These are phyloP conservation scores for Caranx ignobilis DNA, from an alignment of 2,113 vertebrate genomes.

Conservation along the genomic window DNA sequence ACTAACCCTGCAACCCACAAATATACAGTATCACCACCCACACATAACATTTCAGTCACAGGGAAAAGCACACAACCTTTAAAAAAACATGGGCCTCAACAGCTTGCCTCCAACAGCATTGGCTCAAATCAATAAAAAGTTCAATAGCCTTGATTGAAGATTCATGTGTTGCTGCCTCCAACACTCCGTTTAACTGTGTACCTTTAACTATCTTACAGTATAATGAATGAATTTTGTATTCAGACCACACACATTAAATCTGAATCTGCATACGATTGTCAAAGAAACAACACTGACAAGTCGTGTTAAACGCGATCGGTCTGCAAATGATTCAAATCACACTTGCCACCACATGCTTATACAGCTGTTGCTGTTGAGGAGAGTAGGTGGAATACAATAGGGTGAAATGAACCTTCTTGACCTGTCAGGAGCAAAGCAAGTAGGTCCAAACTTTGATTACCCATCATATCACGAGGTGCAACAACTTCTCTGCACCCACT, in stretches of 20 bases:
- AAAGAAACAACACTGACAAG: conserved; percentile 45
- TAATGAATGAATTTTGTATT: conserved; percentile 39
- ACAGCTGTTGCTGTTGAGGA: conserved; percentile 25
- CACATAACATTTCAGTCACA: conserved; percentile 47
- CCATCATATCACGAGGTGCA: conserved; percentile 43
- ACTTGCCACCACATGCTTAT: conserved; percentile 18
- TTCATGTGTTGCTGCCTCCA: conserved; percentile 40
- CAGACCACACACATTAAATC: neutral
- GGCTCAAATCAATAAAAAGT: conserved; percentile 53
- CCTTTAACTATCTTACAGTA: conserved; percentile 7
- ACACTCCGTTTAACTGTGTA: conserved; percentile 19
- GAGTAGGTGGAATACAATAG: conserved; percentile 42
- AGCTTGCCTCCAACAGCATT: conserved; percentile 33
- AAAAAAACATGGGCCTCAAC: conserved; percentile 20
- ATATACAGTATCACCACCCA: conserved; percentile 21
- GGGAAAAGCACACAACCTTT: conserved; percentile 25
- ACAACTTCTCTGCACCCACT: conserved; percentile 38
- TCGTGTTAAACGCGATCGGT: conserved; percentile 15
- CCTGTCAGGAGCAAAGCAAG: conserved; percentile 23
- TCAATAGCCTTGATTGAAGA: conserved; percentile 65
- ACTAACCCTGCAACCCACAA: conserved; percentile 14
- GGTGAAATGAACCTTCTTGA: conserved; percentile 41
- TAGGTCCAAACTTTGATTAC: conserved; percentile 53
- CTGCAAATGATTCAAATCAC: conserved; percentile 39
- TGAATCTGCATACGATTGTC: conserved; percentile 38